phyloP scores from a whole-genome alignment of 2,888 invertebrate genomes.

The Yponomeuta sedellus region DNA sequence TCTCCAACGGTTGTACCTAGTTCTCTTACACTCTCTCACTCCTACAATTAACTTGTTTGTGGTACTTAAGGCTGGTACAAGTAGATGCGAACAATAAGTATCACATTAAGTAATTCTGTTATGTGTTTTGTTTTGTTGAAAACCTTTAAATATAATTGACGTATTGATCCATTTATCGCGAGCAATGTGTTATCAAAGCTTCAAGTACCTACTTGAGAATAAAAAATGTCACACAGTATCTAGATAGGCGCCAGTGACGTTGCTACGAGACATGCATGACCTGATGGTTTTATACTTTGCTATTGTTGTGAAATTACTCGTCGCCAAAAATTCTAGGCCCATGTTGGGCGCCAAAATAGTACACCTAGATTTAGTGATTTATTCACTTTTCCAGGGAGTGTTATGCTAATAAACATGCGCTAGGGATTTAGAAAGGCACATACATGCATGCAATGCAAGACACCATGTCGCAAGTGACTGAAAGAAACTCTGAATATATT shows the following conservation, averaged over 20 bases:
- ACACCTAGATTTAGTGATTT: background rate
- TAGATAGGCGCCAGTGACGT: background rate
- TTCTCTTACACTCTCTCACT: too few relatives aligned
- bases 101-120: too few relatives aligned
- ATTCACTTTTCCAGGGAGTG: background rate
- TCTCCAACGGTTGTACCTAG: too few relatives aligned
- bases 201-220: too few relatives aligned
- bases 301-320: background rate
- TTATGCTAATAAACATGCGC: background rate
- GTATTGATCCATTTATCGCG: too few relatives aligned
- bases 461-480: background rate
- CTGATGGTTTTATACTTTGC: background rate
- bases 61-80: too few relatives aligned
- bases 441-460: background rate
- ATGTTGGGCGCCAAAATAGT: slow-evolving; percentile 9
- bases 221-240: too few relatives aligned
- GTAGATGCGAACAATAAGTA: too few relatives aligned
- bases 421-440: background rate
- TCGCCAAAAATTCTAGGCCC: background rate
- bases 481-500: slow-evolving; percentile 2
- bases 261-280: background rate
- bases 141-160: too few relatives aligned
- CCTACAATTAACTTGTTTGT: too few relatives aligned
- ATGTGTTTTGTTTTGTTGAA: too few relatives aligned
- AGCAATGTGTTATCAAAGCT: too few relatives aligned